Conservation (phyloP, 2,113 vertebrate species). For the Lota lota region DNA sequence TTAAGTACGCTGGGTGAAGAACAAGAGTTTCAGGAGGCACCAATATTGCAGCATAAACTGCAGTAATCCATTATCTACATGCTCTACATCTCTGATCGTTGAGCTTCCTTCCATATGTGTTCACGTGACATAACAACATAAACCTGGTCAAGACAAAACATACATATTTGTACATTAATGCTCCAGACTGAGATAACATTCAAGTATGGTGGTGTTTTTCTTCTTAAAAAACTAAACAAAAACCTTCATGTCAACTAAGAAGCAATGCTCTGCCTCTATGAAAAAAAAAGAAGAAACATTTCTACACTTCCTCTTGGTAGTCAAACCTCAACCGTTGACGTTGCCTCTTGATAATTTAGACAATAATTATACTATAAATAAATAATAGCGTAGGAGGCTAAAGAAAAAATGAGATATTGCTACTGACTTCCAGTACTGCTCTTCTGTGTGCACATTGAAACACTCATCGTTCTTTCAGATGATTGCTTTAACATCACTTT, state of each 20-base stretch:
- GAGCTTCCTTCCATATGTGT: slow-evolving; percentile 26
- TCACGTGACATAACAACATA: slow-evolving; percentile 17
- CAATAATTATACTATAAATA: slow-evolving; percentile 57
- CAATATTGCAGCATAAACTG: slow-evolving; percentile 48
- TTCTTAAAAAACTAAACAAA: slow-evolving; percentile 29
- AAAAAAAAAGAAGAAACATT: slow-evolving; percentile 35
- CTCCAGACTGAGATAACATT: slow-evolving; percentile 3
- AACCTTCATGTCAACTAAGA: neutral
- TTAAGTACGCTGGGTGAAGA: slow-evolving; percentile 46
- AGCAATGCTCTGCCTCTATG: slow-evolving; percentile 8
- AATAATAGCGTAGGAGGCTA: slow-evolving; percentile 53
- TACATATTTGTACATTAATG: slow-evolving; percentile 8
- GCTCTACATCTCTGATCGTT: slow-evolving; percentile 13
- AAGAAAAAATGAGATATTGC: slow-evolving; percentile 55
- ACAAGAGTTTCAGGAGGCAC: slow-evolving; percentile 51
- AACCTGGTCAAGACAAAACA: slow-evolving; percentile 18
- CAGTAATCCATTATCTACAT: slow-evolving; percentile 16
- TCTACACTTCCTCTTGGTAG: slow-evolving; percentile 58
- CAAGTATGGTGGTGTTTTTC: slow-evolving; percentile 26
- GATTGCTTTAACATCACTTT: slow-evolving; percentile 62
- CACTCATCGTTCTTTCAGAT: slow-evolving; percentile 37
- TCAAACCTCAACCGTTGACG: slow-evolving; percentile 63
- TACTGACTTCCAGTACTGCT: slow-evolving; percentile 63
- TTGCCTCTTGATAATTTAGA: slow-evolving; percentile 56
- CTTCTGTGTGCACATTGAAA: slow-evolving; percentile 61